phyloP scores from a whole-genome alignment of 2,888 invertebrate species.

The Campaea margaritaria region DNA sequence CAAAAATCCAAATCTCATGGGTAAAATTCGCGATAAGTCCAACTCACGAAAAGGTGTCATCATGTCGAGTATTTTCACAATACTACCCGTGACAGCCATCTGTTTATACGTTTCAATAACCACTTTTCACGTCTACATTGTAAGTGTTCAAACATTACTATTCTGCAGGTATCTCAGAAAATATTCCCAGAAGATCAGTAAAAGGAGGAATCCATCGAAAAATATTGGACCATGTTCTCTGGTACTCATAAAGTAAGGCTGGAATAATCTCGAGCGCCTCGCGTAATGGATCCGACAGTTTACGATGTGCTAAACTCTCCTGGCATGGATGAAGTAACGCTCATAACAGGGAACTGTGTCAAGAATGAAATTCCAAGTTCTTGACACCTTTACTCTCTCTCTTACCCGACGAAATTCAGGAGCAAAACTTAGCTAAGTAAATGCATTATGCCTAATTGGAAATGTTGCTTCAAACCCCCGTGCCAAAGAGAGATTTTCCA shows the following conservation, averaged over 20 bases:
- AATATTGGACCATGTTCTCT: slow-evolving; percentile 55
- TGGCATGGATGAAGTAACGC: slow-evolving; percentile 67
- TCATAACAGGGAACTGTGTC: slow-evolving; percentile 70
- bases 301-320: slow-evolving; percentile 75
- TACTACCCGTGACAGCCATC: too few species aligned
- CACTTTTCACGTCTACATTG: neutral
- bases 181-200: slow-evolving; percentile 31
- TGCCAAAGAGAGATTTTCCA: neutral
- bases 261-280: slow-evolving; percentile 61
- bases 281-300: slow-evolving; percentile 73
- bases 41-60: too few species aligned
- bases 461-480: slow-evolving; percentile 20
- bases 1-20: too few species aligned
- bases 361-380: slow-evolving; percentile 64
- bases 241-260: slow-evolving; percentile 53
- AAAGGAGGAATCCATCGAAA: slow-evolving; percentile 44
- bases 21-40: too few species aligned
- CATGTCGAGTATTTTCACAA: too few species aligned
- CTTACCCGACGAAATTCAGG: slow-evolving; percentile 43
- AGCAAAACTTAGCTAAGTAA: slow-evolving; percentile 19
- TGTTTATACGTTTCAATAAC: neutral
- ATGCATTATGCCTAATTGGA: slow-evolving; percentile 17
- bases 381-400: slow-evolving; percentile 61
- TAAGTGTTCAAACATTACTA: neutral
- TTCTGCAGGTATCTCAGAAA: slow-evolving; percentile 2